phyloP scores from a whole-genome alignment of 2,888 invertebrate species.

The Pristionchus entomophagus region DNA sequence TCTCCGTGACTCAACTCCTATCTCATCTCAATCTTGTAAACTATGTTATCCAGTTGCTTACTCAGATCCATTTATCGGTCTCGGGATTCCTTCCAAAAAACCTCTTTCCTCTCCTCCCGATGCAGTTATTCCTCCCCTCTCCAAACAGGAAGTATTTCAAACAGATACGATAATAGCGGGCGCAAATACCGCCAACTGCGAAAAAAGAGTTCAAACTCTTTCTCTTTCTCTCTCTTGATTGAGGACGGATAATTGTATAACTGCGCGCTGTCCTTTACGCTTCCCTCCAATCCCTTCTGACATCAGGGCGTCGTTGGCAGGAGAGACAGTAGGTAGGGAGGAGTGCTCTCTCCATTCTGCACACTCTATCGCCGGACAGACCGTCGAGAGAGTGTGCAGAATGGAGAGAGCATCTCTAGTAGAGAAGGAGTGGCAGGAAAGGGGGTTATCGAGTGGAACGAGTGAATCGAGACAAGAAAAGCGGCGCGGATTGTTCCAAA shows the following conservation, averaged over 20 bases:
- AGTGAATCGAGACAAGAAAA: conserved; percentile 17
- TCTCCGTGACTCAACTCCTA: conserved; percentile 16
- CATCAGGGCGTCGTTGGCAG: conserved; percentile 16
- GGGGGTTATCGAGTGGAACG: conserved; percentile 29
- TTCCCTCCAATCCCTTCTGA: conserved; percentile 20
- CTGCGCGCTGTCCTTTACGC: conserved; percentile 7
- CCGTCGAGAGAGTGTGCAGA: no score
- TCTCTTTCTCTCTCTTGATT: background rate
- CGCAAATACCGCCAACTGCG: conserved; percentile 28
- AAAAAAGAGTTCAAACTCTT: conserved; percentile 34
- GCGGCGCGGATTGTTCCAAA: conserved; percentile 33
- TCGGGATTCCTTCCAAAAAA: background rate
- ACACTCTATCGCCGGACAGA: no score
- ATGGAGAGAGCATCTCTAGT: no score
- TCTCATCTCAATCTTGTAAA: background rate
- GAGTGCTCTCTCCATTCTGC: no score
- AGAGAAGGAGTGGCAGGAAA: background rate
- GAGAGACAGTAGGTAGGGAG: background rate
- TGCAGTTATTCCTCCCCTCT: conserved; percentile 22
- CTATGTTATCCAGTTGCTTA: conserved; percentile 3
- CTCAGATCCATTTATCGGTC: background rate
- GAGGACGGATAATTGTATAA: conserved; percentile 27
- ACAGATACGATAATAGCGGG: conserved; percentile 41
- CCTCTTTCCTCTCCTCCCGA: background rate
- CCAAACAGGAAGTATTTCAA: conserved; percentile 43